Percentiles rank a stretch among this genome's conserved stretches.
Conservation (phyloP, 2,113 vertebrate species). For the Pangasianodon gigas region DNA sequence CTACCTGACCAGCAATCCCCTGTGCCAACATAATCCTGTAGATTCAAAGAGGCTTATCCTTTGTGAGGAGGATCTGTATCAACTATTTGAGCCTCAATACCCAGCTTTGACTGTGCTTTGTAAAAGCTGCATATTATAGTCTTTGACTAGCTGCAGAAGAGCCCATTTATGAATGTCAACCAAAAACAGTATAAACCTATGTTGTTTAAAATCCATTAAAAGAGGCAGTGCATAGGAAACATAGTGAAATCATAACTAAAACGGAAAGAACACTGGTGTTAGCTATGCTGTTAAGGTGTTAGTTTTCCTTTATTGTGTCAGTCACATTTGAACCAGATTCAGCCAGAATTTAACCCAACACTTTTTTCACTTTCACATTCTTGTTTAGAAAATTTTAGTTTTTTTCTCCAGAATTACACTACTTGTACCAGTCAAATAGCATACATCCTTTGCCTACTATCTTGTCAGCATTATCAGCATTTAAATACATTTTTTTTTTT, state of each 20-base stretch:
- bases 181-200: background rate
- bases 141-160: background rate
- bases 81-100: conserved; percentile 62
- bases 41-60: conserved; percentile 61
- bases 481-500: too few species aligned
- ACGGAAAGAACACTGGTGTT: background rate
- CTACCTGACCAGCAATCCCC: conserved; percentile 48
- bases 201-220: background rate
- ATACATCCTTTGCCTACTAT: background rate
- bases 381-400: background rate
- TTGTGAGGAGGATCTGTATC: conserved; percentile 51
- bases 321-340: background rate
- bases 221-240: background rate
- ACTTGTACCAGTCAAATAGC: background rate
- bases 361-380: background rate
- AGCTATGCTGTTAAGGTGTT: background rate
- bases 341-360: background rate
- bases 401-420: background rate
- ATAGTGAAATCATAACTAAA: background rate
- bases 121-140: conserved; percentile 31
- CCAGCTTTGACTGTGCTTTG: conserved; percentile 54
- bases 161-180: background rate
- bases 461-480: background rate
- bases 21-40: conserved; percentile 60
- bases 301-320: background rate